Evolutionary conservation across 2,797 vertebrate genomes (phyloP).

Genomic region (Chanos chanos): DNA sequence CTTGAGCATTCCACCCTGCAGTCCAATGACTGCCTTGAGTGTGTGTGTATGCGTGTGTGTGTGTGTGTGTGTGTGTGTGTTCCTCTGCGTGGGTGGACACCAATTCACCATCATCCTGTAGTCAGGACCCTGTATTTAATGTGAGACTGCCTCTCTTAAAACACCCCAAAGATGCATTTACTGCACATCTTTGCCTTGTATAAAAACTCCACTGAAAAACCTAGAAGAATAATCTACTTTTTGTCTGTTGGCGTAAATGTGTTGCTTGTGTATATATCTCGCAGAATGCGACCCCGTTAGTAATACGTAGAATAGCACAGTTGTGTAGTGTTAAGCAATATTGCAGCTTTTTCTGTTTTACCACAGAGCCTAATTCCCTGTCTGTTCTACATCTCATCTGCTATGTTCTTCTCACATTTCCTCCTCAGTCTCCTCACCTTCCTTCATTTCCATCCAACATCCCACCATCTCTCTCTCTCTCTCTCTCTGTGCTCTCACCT

Average conservation of each 20-base stretch:
- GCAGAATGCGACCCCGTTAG: too few relatives aligned
- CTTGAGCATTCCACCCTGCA: conserved; percentile 3
- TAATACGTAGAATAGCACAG: too few relatives aligned
- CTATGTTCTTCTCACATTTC: conserved; percentile 24
- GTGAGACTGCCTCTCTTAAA: conserved; percentile 7
- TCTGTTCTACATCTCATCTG: conserved; percentile 34
- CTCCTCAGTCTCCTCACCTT: conserved; percentile 23
- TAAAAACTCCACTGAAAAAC: too few relatives aligned
- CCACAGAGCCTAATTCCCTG: conserved; percentile 18
- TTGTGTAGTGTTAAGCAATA: too few relatives aligned
- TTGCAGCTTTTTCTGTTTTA: too few relatives aligned
- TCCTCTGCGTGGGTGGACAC: conserved; percentile 24
- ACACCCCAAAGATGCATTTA: too few relatives aligned
- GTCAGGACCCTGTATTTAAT: conserved; percentile 12
- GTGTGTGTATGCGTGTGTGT: background rate
- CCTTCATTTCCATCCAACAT: background rate
- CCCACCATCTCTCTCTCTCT: conserved; percentile 30
- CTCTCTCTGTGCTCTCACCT: conserved; percentile 44
- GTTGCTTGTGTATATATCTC: too few relatives aligned
- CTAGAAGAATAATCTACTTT: too few relatives aligned
- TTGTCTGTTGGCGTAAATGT: too few relatives aligned
- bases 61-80: conserved; percentile 20
- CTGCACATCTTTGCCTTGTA: too few relatives aligned
- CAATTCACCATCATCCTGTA: conserved; percentile 23
- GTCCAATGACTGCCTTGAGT: background rate